Evolutionary conservation across 2,797 vertebrate genomes (phyloP), one percentile per base, ranked within the genome.

Genomic region (Malurus splendens): DNA sequence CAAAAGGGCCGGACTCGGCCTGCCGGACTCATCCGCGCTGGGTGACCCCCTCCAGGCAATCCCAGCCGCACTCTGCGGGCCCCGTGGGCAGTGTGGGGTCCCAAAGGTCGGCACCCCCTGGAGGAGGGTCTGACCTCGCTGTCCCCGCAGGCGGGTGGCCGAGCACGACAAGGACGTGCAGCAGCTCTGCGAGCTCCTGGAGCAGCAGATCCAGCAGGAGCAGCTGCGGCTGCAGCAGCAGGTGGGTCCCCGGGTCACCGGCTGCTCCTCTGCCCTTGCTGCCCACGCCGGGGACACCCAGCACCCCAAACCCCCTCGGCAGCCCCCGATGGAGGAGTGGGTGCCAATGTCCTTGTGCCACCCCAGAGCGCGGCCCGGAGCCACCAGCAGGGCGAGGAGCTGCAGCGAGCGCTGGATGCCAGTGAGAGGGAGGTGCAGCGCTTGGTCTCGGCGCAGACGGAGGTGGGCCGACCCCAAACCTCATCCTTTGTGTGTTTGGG

Each of bases 201-300:
- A 98, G 67, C 96, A 95, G 90, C 97, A 98, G 93, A 97, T 97
- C 38, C 79, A 13, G 33, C 57, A 33, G 68, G 97, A 97, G 28
- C 93, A 90, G 88, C 90, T 90, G 86, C 90, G 42, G 55, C 87
- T 97, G 59, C 89, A 96, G 76, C 92, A 90, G 20, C 84, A 97
- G 96, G 98, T 97, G 80, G 55, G 84, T 25, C 51, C 8, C 28
- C 4, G 10, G 14, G 84, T 23, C 51, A 9, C 28, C 4, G 10
- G 16, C 64, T 8, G 55, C 59, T 50, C 25, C 50, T 38, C 23
- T 60, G 14, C 73, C 54, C 20, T 45, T 5, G 12, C 32, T 18
- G 50, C 18, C n/a, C n/a, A 3, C 14, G 25, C 42, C 3, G 22
- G 27, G 32, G 50, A 20, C 1, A 8, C 23, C 32, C 68, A 41